phyloP scores from a whole-genome alignment of 1,140 invertebrate species.

The Zaprionus kolodkinae region DNA sequence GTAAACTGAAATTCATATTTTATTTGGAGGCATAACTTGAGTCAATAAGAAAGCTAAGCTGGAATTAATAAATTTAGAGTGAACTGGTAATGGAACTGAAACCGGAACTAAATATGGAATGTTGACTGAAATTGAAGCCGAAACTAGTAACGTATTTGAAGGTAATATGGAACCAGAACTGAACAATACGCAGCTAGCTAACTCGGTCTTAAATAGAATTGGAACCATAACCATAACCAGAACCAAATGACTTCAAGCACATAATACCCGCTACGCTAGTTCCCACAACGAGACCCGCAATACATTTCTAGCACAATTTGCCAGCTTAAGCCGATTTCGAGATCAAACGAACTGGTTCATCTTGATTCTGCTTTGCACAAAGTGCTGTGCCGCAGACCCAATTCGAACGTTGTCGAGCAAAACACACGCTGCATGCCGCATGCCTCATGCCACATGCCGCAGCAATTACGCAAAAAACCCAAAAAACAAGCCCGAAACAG shows the following conservation, averaged over 20 bases:
- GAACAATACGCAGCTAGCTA: too few relatives aligned
- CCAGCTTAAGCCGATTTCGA: not conserved
- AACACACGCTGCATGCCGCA: conserved; percentile 11
- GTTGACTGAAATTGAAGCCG: too few relatives aligned
- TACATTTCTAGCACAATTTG: not conserved
- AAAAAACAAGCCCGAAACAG: conserved; percentile 22
- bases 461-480: conserved; percentile 56
- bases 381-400: not conserved
- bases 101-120: not conserved
- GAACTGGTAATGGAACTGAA: not conserved
- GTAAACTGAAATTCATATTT: too few relatives aligned
- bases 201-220: too few relatives aligned
- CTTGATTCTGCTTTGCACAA: not conserved
- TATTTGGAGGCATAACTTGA: too few relatives aligned
- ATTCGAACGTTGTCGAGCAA: conserved; percentile 35
- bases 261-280: not conserved
- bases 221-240: too few relatives aligned
- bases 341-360: conserved; percentile 9
- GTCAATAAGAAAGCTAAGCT: too few relatives aligned
- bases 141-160: not conserved
- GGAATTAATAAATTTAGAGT: too few relatives aligned
- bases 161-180: not conserved
- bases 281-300: too few relatives aligned
- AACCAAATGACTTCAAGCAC: too few relatives aligned
- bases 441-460: too few relatives aligned